These are phyloP conservation scores for Hydrozoanthus gracilis DNA, from an alignment of 92 coral and sea anemone species.

Conservation along the genomic window DNA sequence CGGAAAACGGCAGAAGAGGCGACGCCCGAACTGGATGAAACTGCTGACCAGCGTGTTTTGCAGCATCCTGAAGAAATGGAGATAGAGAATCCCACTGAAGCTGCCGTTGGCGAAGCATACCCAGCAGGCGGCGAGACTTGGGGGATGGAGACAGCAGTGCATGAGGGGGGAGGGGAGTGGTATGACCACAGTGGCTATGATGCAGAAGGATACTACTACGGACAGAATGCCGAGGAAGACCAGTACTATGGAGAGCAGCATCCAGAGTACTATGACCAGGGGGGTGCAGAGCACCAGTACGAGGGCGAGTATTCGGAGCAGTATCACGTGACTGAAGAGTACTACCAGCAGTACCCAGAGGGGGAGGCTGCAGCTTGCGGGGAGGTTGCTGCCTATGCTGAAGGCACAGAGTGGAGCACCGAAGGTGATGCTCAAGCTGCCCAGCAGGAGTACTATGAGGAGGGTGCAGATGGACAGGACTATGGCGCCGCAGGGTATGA, in stretches of 20 bases:
- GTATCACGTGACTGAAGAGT: slow-evolving; percentile 39
- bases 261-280: slow-evolving; percentile 46
- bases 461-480: slow-evolving; percentile 45
- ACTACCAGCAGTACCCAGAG: slow-evolving; percentile 32
- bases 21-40: neutral
- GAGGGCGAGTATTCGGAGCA: slow-evolving; percentile 55
- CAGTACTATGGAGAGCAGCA: slow-evolving; percentile 26
- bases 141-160: neutral
- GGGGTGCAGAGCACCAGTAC: slow-evolving; percentile 32
- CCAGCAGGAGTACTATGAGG: slow-evolving; percentile 50
- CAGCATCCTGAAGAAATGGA: slow-evolving; percentile 12
- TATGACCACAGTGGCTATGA: slow-evolving; percentile 23
- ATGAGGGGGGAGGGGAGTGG: slow-evolving; percentile 22
- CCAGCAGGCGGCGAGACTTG: slow-evolving; percentile 12
- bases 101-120: slow-evolving; percentile 3
- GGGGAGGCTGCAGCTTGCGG: slow-evolving; percentile 43
- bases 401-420: slow-evolving; percentile 56
- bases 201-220: slow-evolving; percentile 30
- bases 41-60: neutral
- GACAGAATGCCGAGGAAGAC: slow-evolving; percentile 18
- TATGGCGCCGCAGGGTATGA: slow-evolving; percentile 33
- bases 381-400: slow-evolving; percentile 50
- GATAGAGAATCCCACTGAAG: neutral
- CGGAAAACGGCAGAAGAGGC: slow-evolving; percentile 2
- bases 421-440: slow-evolving; percentile 44